These are phyloP conservation scores for Elanoides forficatus DNA, from an alignment of 2,113 vertebrate genomes.

Conservation along the genomic window DNA sequence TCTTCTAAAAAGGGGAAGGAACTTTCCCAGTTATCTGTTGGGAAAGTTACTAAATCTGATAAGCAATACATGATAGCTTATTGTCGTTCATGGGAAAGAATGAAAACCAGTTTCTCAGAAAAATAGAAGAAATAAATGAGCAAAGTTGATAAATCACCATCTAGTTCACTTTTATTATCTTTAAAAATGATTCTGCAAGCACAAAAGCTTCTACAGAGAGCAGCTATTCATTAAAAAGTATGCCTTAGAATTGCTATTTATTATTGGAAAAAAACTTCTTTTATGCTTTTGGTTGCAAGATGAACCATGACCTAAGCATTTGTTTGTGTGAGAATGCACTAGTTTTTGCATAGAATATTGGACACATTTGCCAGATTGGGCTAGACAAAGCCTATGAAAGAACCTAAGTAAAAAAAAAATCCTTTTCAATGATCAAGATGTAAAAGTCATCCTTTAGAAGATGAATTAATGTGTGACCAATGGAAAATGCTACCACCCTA, in stretches of 20 bases:
- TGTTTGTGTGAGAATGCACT: neutral
- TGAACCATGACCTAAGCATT: neutral
- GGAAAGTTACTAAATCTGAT: neutral
- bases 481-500: neutral
- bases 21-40: neutral
- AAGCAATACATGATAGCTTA: neutral
- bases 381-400: neutral
- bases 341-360: neutral
- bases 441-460: neutral
- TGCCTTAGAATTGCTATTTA: neutral
- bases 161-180: neutral
- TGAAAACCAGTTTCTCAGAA: neutral
- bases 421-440: neutral
- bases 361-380: neutral
- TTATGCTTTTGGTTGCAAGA: neutral
- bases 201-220: neutral
- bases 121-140: neutral
- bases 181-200: neutral
- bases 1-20: neutral
- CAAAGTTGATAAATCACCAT: neutral
- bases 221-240: neutral
- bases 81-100: neutral
- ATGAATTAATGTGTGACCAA: neutral
- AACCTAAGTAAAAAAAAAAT: neutral
- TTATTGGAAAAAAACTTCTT: neutral